Base-by-base conservation (phyloP, 1,140 invertebrate genomes). In the Papilio machaon region DNA sequence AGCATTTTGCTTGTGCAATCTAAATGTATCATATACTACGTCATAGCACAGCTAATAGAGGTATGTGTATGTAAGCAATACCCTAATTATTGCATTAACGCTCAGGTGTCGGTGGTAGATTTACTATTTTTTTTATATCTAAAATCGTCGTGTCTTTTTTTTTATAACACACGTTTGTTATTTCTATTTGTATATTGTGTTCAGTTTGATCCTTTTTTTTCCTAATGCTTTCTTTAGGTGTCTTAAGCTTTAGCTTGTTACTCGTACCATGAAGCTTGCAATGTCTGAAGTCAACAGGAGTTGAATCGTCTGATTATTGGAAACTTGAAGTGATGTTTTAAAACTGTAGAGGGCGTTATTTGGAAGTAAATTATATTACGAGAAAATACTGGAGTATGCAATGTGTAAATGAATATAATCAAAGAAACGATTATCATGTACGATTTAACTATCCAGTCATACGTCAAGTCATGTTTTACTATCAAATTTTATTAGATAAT, bases 131-230 rank as follows among this genome's bases (percentile, higher is more conserved):
- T 76, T 76, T 76, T 1, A 30, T 30, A 30, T 76, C 47, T 23
- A 52, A 75, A 76, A 76, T 49, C 47, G 5, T 76, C 11, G 19
- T 30, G 47, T 52, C 43, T 73, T 73, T 73, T 49, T 49, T 19
- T 15, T 74, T 76, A 52, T 76, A 52, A 49, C 43, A 52, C 23
- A 13, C 35, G 64, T 35, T 70, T 70, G 30, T 35, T 43, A 43
- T 43, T 76, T 49, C n/a, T 15, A 75, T 46, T 52, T 76, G 43
- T 76, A 74, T 74, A 52, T 76, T 76, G 74, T 76, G 11, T 52
- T 47, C 15, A 46, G 19, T 75, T 76, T 74, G 47, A 76, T 52
- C 49, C 70, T n/a, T 49, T 76, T 76, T 73, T n/a, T 46, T 47
- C 38, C 17, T 46, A 43, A 76, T 76, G 74, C 74, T 76, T 76